Evolutionary conservation across 1,140 invertebrate genomes (phyloP), one percentile per base, ranked within the genome.

Genomic region (Euschistus heros): DNA sequence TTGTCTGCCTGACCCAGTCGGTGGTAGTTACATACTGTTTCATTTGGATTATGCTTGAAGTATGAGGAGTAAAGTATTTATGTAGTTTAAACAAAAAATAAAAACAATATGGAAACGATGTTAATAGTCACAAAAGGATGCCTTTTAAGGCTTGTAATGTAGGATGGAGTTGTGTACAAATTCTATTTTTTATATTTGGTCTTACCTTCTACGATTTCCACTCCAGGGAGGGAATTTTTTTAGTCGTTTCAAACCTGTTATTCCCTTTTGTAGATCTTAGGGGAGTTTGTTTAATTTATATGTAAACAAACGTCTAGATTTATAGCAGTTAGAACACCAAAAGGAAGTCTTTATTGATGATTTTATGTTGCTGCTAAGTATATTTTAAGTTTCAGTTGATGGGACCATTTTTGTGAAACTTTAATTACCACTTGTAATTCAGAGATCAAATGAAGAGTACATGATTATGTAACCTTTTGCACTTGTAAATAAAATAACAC

Each of bases 371-470:
- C 47, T 37, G 33, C 47, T 20, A 50, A 6, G 10, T 50, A 50
- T 50, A 22, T 18, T 20, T 50, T 50, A 50, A 50, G 47, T 50
- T 50, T 50, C 47, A 50, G 47, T 50, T 50, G 47, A 50, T 50
- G 47, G 47, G 47, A 50, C 47, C 47, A 50, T 50, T 50, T 13
- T 20, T 50, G 22, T 20, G n/a, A 50, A 50, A 20, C 6, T 50
- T 50, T 26, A n/a, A 33, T n/a, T n/a, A 59, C 33, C 26, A 22
- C 33, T 27, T 26, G 33, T 33, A 33, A 27, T 33, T 26, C 33
- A 33, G 22, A 33, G 33, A 59, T 37, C 33, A 37, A 37, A 37
- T 37, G 10, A 37, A 37, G 33, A 37, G 33, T 37, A 37, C 33
- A 37, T 37, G 33, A 37, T 37, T 37, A 37, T 37, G 33, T 37